Conservation (phyloP, 2,113 vertebrate genomes). For the Zeus faber region DNA sequence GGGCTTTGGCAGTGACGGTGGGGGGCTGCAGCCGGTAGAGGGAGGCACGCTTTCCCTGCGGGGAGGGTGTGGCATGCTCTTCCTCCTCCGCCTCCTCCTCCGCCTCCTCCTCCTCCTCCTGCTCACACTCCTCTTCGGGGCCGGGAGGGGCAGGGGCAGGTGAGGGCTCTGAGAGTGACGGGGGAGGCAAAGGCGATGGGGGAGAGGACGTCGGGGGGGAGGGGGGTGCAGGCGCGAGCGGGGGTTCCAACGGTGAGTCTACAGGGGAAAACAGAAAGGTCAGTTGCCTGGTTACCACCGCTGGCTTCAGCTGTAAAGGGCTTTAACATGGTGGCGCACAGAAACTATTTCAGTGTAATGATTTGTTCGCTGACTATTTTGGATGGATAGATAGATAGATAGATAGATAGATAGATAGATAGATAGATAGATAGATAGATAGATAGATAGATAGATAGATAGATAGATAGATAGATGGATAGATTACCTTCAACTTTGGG, state of each 20-base stretch:
- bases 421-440: constrained; percentile 1
- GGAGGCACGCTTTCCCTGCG: background rate
- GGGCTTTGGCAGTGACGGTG: constrained; percentile 30
- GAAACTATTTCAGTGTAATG: background rate
- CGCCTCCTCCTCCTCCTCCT: constrained; percentile 21
- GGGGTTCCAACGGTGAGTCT: constrained; percentile 56
- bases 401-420: background rate
- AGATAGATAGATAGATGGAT: background rate
- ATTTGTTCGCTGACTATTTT: no score
- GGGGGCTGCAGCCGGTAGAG: background rate
- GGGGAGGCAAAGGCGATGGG: constrained; percentile 46
- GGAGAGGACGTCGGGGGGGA: constrained; percentile 52
- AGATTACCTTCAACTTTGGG: constrained; percentile 58
- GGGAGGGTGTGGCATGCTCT: background rate
- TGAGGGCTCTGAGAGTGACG: constrained; percentile 44
- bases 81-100: constrained; percentile 22
- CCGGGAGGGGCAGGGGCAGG: constrained; percentile 41
- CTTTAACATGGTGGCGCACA: background rate
- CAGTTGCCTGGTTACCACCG: background rate
- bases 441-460: background rate
- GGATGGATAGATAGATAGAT: background rate
- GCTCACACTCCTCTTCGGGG: constrained; percentile 9
- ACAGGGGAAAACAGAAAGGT: background rate
- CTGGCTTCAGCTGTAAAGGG: background rate
- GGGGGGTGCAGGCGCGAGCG: constrained; percentile 31